A percentile compares a stretch with the other conserved stretches of the same genome.
Evolutionary conservation across 2,797 vertebrate genomes (phyloP).

Genomic region (Microctenopoma stevenorrisi): DNA sequence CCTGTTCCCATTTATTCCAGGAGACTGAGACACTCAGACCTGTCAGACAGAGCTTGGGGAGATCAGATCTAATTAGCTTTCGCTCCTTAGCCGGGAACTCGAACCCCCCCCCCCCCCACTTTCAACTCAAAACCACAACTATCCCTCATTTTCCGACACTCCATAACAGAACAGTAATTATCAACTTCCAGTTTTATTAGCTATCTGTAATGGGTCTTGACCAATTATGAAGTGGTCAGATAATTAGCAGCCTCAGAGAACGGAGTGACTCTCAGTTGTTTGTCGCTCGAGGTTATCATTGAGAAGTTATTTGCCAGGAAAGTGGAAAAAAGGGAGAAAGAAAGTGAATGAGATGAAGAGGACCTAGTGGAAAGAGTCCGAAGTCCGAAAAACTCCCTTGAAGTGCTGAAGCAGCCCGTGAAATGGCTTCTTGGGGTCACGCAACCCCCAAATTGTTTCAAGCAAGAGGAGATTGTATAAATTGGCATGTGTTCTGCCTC

Average conservation of each 20-base stretch:
- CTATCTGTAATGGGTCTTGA: slow-evolving; percentile 65
- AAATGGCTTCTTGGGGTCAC: slow-evolving; percentile 55
- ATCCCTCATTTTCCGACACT: slow-evolving; percentile 59
- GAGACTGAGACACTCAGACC: slow-evolving; percentile 39
- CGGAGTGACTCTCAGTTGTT: slow-evolving; percentile 35
- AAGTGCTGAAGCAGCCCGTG: slow-evolving; percentile 29
- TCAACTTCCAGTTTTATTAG: slow-evolving; percentile 67
- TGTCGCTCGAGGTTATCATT: slow-evolving; percentile 47
- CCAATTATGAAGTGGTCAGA: slow-evolving; percentile 64
- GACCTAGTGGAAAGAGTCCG: slow-evolving; percentile 17
- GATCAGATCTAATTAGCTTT: slow-evolving; percentile 70
- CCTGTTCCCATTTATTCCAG: slow-evolving; percentile 59
- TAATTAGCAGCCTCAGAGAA: slow-evolving; percentile 62
- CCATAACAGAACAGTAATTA: slow-evolving; percentile 56
- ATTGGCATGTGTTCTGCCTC: slow-evolving; percentile 47
- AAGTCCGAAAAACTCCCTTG: slow-evolving; percentile 12
- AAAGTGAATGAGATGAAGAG: slow-evolving; percentile 23
- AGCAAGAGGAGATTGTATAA: slow-evolving; percentile 44
- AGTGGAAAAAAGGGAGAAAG: slow-evolving; percentile 1
- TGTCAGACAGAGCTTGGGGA: slow-evolving; percentile 57
- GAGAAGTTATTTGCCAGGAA: slow-evolving; percentile 52
- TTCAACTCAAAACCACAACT: slow-evolving; percentile 40
- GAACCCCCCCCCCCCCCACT: slow-evolving; percentile 30
- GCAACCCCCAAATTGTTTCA: slow-evolving; percentile 45
- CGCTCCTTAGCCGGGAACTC: slow-evolving; percentile 50